phyloP scores from a whole-genome alignment of 1,140 invertebrate species.

The Acromyrmex charruanus region DNA sequence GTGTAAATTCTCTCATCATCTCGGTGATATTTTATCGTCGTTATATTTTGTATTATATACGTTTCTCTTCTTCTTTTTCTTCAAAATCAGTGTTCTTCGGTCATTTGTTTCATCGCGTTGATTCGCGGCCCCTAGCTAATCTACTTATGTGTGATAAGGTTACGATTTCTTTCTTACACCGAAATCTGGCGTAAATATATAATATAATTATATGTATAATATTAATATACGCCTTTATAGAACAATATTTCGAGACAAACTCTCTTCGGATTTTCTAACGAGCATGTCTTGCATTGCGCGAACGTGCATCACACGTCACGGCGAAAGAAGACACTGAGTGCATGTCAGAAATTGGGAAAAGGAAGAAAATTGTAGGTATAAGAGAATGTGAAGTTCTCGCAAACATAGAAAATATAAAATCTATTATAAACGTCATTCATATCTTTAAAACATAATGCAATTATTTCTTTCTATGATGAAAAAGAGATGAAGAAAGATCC shows the following conservation, averaged over 20 bases:
- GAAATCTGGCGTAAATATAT: conserved; percentile 63
- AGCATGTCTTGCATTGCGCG: conserved; percentile 24
- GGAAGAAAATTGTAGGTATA: conserved; percentile 28
- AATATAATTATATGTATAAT: conserved; percentile 68
- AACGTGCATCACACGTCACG: conserved; percentile 44
- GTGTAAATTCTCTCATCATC: conserved; percentile 38
- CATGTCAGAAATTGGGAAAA: conserved; percentile 14
- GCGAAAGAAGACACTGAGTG: conserved; percentile 37
- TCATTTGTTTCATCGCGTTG: conserved; percentile 63
- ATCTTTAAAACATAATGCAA: not conserved
- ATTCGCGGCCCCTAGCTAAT: conserved; percentile 81
- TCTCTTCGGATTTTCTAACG: conserved; percentile 31
- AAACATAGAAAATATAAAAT: not conserved
- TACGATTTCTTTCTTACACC: conserved; percentile 37
- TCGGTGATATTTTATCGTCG: conserved; percentile 55
- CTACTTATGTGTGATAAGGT: conserved; percentile 82
- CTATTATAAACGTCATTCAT: not conserved
- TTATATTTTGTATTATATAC: conserved; percentile 47
- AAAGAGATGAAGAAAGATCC: not conserved
- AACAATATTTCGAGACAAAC: conserved; percentile 58
- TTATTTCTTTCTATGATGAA: not conserved
- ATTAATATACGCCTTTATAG: conserved; percentile 62
- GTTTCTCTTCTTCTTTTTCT: conserved; percentile 14
- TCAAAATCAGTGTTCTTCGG: conserved; percentile 36
- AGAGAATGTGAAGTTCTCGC: not conserved